Evolutionary conservation across 2,888 invertebrate species (phyloP), one percentile per base, ranked within the genome.

Genomic region (Phania funesta): DNA sequence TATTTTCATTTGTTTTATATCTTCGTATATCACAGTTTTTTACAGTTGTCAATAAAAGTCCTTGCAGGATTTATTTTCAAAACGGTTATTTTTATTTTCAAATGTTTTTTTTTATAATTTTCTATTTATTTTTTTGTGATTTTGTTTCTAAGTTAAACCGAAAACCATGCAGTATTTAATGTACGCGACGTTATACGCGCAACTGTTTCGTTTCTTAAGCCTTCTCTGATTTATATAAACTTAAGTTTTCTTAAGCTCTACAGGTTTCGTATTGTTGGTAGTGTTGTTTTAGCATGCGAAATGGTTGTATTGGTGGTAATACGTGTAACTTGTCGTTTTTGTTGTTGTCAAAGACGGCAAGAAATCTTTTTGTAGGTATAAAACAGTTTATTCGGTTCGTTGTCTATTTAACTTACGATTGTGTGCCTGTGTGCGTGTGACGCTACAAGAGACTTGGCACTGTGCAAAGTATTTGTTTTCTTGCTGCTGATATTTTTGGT

Each of bases 171-270:
- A n/a, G 18, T 74, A 74, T 80, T 73, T 73, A 76, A 84, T 71
- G 68, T 76, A 78, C 78, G 70, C 83, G 82, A 78, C 83, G 83
- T 84, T 65, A 74, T 80, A 68, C 62, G 83, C 84, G 82, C 85
- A 83, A 85, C 86, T 86, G 85, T 84, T 84, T 81, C 71, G 78
- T 80, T 73, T 70, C 62, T 74, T 50, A 46, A 44, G 79, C 71
- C 64, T 62, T 74, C 80, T 77, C 70, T 79, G 85, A 84, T 84
- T 86, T 86, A 85, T 86, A 86, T 86, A 86, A 86, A 86, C 85
- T 86, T 84, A 54, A 32, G 52, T 74, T 74, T 74, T 70, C 70
- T 82, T 78, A 74, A 75, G 44, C 70, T 68, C 48, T 65, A 71
- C 75, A 41, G 50, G 83, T 76, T 76, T 71, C 18, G 48, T 71